Conservation (phyloP, 1,140 invertebrate species). For the Drosophila insularis region DNA sequence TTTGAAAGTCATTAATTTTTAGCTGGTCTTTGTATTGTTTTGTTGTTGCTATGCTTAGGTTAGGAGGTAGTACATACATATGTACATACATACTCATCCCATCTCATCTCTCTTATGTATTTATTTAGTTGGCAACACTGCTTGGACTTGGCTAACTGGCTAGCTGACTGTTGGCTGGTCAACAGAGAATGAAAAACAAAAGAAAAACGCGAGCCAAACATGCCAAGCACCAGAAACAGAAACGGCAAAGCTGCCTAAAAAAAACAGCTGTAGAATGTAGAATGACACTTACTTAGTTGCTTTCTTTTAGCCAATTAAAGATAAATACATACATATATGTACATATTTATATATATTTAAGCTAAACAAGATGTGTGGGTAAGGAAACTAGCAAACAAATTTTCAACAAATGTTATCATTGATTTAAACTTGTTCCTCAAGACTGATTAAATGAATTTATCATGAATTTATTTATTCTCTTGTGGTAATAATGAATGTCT, state of each 20-base stretch:
- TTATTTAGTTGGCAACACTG: slow-evolving; percentile 57
- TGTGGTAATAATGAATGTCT: too few relatives aligned
- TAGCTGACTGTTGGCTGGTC: not conserved
- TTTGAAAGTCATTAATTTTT: slow-evolving; percentile 72
- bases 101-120: slow-evolving; percentile 28
- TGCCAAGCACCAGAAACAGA: not conserved
- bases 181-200: slow-evolving; percentile 27
- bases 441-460: too few relatives aligned
- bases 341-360: too few relatives aligned
- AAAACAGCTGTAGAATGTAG: slow-evolving; percentile 43
- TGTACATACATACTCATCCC: slow-evolving; percentile 4
- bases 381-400: too few relatives aligned
- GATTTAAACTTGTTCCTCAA: too few relatives aligned
- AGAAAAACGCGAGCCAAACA: not conserved
- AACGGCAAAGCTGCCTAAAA: not conserved
- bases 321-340: too few relatives aligned
- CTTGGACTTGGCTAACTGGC: slow-evolving; percentile 16
- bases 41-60: slow-evolving; percentile 53
- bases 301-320: slow-evolving; percentile 7
- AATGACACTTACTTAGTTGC: not conserved
- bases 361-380: too few relatives aligned
- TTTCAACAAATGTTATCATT: too few relatives aligned
- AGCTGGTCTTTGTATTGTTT: slow-evolving; percentile 60
- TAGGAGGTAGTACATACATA: slow-evolving; percentile 8
- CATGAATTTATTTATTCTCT: too few relatives aligned